phyloP scores from a whole-genome alignment of 2,113 vertebrate species.

The Condylura cristata region DNA sequence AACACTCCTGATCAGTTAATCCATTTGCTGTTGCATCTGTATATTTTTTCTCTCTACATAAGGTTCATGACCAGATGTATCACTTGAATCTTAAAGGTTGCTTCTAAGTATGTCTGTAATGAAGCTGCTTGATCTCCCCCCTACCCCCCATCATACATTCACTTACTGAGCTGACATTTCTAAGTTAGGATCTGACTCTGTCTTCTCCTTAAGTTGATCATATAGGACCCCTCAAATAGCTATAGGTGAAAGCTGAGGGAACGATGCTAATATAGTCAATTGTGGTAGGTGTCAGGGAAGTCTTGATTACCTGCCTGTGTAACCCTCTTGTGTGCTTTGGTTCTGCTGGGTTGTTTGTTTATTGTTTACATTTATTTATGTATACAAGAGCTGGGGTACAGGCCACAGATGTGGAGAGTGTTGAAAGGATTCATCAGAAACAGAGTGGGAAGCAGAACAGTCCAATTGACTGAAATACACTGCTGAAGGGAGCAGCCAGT shows the following conservation, averaged over 20 bases:
- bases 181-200: conserved; percentile 17
- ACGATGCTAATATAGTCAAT: neutral
- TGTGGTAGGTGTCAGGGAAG: neutral
- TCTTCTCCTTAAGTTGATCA: neutral
- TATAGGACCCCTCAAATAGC: neutral
- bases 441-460: too few species aligned
- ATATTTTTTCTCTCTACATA: conserved; percentile 18
- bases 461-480: too few species aligned
- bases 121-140: conserved; percentile 2
- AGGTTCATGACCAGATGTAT: neutral
- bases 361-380: too few species aligned
- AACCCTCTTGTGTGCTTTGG: neutral
- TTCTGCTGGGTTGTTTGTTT: neutral
- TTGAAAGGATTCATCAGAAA: too few species aligned
- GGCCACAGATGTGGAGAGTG: too few species aligned
- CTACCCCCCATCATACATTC: neutral
- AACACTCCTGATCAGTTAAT: neutral
- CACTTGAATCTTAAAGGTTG: conserved; percentile 25
- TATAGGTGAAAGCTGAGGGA: neutral
- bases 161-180: conserved; percentile 9
- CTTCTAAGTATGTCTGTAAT: neutral
- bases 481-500: too few species aligned
- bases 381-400: too few species aligned
- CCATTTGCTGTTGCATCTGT: conserved; percentile 4
- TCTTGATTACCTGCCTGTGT: neutral